Evolutionary conservation across 2,113 vertebrate species (phyloP), one percentile per base, ranked within the genome.

Genomic region (Apteryx owenii): DNA sequence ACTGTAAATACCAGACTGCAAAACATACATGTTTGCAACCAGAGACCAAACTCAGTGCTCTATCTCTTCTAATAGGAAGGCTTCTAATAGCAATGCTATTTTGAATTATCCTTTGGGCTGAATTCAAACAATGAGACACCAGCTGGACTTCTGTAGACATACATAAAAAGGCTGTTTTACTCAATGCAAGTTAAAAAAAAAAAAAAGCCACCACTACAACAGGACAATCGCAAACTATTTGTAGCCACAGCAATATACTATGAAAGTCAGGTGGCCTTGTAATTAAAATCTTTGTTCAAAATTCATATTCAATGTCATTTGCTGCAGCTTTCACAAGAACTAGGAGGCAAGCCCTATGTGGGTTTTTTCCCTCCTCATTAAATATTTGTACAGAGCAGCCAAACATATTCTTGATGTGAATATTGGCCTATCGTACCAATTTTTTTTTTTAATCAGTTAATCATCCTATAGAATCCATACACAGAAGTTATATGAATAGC

Each of bases 381-480:
- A 20, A 46, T 66, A 86, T 80, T 80, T 85, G 53, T 88, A 89
- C 51, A 93, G 77, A 94, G 61, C 48, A 95, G 66, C 15, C 4
- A 10, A 94, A 92, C 48, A 48, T 81, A 94, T 68, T 89, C 53
- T 71, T 80, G 22, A 84, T 81, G 50, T 64, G 54, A 95, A 82
- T 88, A 94, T 18, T 88, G 70, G 62, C 58, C 84, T 87, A 94
- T 80, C 62, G 12, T 66, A 91, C 16, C 29, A 13, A 16, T 18
- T 46, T 80, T 88, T 93, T 44, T 1, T 46, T 31, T 58, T 58
- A 33, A 89, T 80, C 48, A 36, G 78, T 93, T 94, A 93, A 97
- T 96, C 78, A 91, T 80, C 87, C 75, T 78, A 73, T 53, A 95
- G 89, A 92, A 94, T 89, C 75, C 91, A 85, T 80, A 88, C 6